Evolutionary conservation across 1,140 invertebrate genomes (phyloP).

Genomic region (Chelonus insularis): DNA sequence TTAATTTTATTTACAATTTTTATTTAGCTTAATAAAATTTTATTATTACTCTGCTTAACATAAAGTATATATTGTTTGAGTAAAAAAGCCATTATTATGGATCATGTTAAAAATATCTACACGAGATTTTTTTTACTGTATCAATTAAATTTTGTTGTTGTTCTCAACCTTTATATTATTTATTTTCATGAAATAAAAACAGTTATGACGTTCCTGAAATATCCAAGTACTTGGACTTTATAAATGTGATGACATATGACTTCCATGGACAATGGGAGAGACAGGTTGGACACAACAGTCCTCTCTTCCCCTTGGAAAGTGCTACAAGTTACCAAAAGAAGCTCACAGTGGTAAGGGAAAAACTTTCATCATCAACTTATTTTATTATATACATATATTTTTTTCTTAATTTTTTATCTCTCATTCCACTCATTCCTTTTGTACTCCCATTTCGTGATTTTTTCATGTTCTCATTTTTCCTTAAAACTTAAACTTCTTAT

Average conservation of each 20-base stretch:
- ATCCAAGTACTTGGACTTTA: conserved; percentile 90
- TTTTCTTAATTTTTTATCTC: conserved; percentile 2
- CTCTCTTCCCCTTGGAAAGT: conserved; percentile 84
- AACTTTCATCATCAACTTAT: background rate
- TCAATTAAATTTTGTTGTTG: too few relatives aligned
- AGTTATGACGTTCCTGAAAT: conserved; percentile 92
- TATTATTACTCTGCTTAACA: too few relatives aligned
- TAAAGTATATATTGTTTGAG: too few relatives aligned
- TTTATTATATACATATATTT: background rate
- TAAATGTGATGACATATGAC: conserved; percentile 95
- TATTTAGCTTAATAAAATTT: too few relatives aligned
- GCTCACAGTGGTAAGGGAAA: conserved; percentile 76
- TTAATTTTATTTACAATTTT: too few relatives aligned
- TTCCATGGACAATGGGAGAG: conserved; percentile 93
- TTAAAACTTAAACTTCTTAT: conserved; percentile 1
- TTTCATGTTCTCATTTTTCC: conserved; percentile 6
- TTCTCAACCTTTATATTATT: too few relatives aligned
- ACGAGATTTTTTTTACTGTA: too few relatives aligned
- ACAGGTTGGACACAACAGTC: conserved; percentile 90
- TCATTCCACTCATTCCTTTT: background rate
- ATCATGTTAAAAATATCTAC: too few relatives aligned
- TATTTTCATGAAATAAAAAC: too few relatives aligned
- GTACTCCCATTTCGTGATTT: background rate
- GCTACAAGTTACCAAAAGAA: conserved; percentile 89
- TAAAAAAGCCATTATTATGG: too few relatives aligned